Evolutionary conservation across 2,797 vertebrate genomes (phyloP).

Genomic region (Parauchenoglanis punctatus): DNA sequence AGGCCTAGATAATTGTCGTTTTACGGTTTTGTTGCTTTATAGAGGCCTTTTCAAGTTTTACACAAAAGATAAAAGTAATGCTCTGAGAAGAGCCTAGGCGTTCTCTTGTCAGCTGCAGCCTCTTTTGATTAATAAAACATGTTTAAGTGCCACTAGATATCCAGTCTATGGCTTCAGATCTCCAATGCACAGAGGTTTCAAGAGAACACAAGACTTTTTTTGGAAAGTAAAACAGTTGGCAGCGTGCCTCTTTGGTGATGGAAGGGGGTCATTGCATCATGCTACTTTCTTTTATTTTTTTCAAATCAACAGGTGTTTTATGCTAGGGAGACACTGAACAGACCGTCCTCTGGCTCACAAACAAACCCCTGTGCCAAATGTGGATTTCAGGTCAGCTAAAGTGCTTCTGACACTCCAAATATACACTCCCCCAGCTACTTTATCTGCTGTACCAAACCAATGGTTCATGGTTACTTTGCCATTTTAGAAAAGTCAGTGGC

Average conservation of each 20-base stretch:
- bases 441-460: conserved; percentile 76
- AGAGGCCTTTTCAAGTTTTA: conserved; percentile 41
- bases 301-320: conserved; percentile 78
- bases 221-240: conserved; percentile 61
- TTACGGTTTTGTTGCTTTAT: conserved; percentile 41
- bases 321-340: conserved; percentile 70
- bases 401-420: conserved; percentile 77
- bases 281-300: conserved; percentile 44
- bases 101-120: conserved; percentile 26
- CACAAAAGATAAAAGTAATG: conserved; percentile 39
- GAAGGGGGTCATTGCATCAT: conserved; percentile 58
- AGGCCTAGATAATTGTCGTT: conserved; percentile 36
- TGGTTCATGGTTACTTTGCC: conserved; percentile 61
- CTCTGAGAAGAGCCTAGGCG: conserved; percentile 22
- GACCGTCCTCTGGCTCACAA: conserved; percentile 63
- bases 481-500: conserved; percentile 2
- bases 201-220: conserved; percentile 48
- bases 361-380: conserved; percentile 68
- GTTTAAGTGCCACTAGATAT: conserved; percentile 25
- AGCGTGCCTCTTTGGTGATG: conserved; percentile 56
- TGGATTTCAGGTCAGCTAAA: conserved; percentile 72
- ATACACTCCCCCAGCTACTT: conserved; percentile 62
- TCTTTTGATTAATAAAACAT: conserved; percentile 33
- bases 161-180: conserved; percentile 16
- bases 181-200: conserved; percentile 49